phyloP scores from a whole-genome alignment of 2,888 invertebrate genomes.

The Sarcophaga caerulescens region DNA sequence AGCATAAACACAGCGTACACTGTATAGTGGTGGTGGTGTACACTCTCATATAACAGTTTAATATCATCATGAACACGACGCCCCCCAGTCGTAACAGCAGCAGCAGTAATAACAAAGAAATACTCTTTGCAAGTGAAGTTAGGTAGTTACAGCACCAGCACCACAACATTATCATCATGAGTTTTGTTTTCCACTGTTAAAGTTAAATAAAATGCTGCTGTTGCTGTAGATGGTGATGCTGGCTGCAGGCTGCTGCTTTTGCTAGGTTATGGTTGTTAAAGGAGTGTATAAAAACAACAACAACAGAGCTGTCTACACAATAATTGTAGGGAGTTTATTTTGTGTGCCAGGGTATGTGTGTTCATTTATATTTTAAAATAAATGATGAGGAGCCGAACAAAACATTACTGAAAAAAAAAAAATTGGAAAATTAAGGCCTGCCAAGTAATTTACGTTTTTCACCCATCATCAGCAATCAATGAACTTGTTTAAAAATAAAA shows the following conservation, averaged over 20 bases:
- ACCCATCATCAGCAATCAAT: conserved; percentile 72
- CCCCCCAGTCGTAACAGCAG: background rate
- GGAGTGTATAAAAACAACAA: conserved; percentile 28
- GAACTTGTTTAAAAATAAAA: conserved; percentile 70
- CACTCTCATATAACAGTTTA: conserved; percentile 6
- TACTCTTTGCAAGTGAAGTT: too few relatives aligned
- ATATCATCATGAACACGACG: conserved; percentile 2
- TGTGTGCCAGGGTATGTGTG: background rate
- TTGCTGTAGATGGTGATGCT: background rate
- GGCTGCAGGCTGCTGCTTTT: background rate
- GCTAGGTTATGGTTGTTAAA: conserved; percentile 19
- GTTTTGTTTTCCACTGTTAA: background rate
- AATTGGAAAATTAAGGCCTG: conserved; percentile 57
- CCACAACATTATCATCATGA: conserved; percentile 2
- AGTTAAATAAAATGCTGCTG: background rate
- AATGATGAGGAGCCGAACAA: conserved; percentile 6
- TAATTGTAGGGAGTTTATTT: background rate
- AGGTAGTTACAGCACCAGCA: background rate
- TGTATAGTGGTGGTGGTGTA: conserved; percentile 6
- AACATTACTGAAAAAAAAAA: conserved; percentile 16
- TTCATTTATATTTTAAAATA: conserved; percentile 32
- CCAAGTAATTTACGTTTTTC: conserved; percentile 70
- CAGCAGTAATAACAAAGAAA: too few relatives aligned
- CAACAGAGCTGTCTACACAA: background rate
- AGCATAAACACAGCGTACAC: background rate